These are phyloP conservation scores for Baccha elongata DNA, from an alignment of 2,888 invertebrate species.

Conservation along the genomic window DNA sequence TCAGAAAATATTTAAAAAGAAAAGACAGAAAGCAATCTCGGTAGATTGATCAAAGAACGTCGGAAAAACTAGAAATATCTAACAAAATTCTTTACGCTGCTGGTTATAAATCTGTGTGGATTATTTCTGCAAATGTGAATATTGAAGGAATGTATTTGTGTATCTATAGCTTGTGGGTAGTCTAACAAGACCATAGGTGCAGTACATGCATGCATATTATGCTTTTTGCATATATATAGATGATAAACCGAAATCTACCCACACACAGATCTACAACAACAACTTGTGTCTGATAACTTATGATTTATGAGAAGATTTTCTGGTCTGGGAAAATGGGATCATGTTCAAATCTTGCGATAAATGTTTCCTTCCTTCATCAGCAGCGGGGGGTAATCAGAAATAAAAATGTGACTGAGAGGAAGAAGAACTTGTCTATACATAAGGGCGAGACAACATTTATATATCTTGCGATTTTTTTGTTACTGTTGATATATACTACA, in stretches of 20 bases:
- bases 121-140: conserved; percentile 46
- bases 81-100: neutral
- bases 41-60: conserved; percentile 20
- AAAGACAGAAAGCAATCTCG: neutral
- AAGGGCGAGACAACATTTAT: conserved; percentile 21
- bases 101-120: conserved; percentile 11
- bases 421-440: neutral
- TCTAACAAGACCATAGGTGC: conserved; percentile 16
- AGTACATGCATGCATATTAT: conserved; percentile 21
- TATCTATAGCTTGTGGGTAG: neutral
- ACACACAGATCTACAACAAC: conserved; percentile 1
- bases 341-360: conserved; percentile 59
- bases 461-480: neutral
- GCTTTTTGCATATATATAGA: conserved; percentile 35
- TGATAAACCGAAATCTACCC: neutral
- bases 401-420: neutral
- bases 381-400: neutral
- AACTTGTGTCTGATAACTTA: conserved; percentile 38
- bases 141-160: conserved; percentile 19
- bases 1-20: too few relatives aligned
- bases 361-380: conserved; percentile 43
- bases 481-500: neutral
- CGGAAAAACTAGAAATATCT: neutral
- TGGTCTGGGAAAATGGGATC: conserved; percentile 60
- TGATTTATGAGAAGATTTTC: conserved; percentile 56